Evolutionary conservation across 2,888 invertebrate species (phyloP).

Genomic region (Acanthosoma haemorrhoidale): DNA sequence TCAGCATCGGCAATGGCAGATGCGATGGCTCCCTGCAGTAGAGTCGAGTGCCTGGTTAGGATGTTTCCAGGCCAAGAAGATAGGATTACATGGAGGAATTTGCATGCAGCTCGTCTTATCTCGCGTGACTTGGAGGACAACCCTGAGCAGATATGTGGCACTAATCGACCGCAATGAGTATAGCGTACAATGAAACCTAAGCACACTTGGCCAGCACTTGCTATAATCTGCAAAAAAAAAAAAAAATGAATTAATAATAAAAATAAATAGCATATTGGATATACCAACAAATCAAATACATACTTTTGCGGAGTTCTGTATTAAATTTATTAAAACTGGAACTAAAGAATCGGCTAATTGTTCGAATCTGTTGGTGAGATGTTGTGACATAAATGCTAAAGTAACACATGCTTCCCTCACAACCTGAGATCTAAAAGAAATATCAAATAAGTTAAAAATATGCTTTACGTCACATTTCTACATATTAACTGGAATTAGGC

Average conservation of each 20-base stretch:
- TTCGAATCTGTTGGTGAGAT: conserved; percentile 75
- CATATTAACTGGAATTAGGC: not conserved
- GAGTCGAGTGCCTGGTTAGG: conserved; percentile 72
- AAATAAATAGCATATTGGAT: not conserved
- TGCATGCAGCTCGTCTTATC: conserved; percentile 72
- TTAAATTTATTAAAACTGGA: conserved; percentile 77
- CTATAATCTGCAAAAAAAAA: conserved; percentile 59
- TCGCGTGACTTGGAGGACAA: conserved; percentile 85
- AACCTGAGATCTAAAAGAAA: conserved; percentile 67
- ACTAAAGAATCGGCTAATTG: conserved; percentile 79
- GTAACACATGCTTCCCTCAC: conserved; percentile 95
- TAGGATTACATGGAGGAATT: conserved; percentile 75
- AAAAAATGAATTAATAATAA: too few species aligned
- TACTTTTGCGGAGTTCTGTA: conserved; percentile 94
- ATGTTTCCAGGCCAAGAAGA: conserved; percentile 80
- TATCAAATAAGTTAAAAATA: not conserved
- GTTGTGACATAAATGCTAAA: conserved; percentile 84
- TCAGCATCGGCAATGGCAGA: conserved; percentile 91
- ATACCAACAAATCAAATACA: conserved; percentile 36
- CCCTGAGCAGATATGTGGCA: conserved; percentile 66
- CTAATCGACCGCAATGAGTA: conserved; percentile 71
- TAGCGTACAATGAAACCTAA: conserved; percentile 82
- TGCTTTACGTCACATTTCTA: not conserved
- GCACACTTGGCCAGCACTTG: conserved; percentile 79
- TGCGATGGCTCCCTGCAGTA: conserved; percentile 75